phyloP scores from a whole-genome alignment of 2,113 vertebrate genomes.

The Benitochromis conjunctus region DNA sequence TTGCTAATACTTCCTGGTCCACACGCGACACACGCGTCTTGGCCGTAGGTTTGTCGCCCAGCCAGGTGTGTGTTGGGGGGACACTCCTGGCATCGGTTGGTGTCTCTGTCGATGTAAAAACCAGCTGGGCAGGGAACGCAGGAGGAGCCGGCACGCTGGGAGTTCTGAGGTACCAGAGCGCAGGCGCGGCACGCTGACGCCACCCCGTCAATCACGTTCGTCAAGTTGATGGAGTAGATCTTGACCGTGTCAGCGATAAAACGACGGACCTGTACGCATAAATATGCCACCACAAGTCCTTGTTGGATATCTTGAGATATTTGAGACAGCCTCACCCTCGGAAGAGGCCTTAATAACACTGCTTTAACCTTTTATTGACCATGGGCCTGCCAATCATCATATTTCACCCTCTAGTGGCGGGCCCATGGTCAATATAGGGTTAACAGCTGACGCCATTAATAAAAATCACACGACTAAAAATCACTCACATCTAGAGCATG shows the following conservation, averaged over 20 bases:
- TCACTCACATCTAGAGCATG: slow-evolving; percentile 86
- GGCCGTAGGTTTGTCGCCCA: slow-evolving; percentile 85
- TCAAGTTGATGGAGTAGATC: slow-evolving; percentile 90
- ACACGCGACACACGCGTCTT: slow-evolving; percentile 84
- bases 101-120: slow-evolving; percentile 88
- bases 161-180: slow-evolving; percentile 78
- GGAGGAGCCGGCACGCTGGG: slow-evolving; percentile 78
- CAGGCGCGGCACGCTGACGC: slow-evolving; percentile 86
- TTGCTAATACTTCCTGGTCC: slow-evolving; percentile 88
- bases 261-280: slow-evolving; percentile 76
- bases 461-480: not conserved
- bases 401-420: too few relatives aligned
- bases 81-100: slow-evolving; percentile 87
- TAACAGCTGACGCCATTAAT: not conserved
- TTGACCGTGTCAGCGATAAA: slow-evolving; percentile 86
- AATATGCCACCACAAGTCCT: not conserved
- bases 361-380: too few relatives aligned
- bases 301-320: not conserved
- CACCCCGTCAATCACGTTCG: slow-evolving; percentile 86
- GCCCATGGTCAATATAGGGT: too few relatives aligned
- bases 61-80: slow-evolving; percentile 86
- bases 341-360: not conserved
- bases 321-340: not conserved
- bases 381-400: too few relatives aligned
- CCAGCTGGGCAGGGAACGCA: slow-evolving; percentile 91